A percentile compares a stretch with the other conserved stretches of the same genome.
Evolutionary conservation across 2,113 vertebrate species (phyloP).

Genomic region (Brachypodius melanocephalos): DNA sequence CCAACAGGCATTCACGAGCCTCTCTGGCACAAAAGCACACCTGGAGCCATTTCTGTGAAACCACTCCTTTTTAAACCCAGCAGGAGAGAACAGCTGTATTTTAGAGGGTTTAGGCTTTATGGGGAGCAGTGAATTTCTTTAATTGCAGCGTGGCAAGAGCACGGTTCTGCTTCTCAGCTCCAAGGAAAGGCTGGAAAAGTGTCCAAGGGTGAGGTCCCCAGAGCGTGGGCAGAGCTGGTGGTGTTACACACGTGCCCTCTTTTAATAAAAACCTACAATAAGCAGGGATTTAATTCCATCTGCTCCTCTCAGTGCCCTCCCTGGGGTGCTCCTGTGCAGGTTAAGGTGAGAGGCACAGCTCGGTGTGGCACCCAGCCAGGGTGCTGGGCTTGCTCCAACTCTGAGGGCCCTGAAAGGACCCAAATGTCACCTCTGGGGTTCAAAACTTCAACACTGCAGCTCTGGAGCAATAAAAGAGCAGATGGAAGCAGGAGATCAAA

Average conservation of each 20-base stretch:
- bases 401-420: accelerated
- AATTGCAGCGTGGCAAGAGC: background rate
- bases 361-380: background rate
- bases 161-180: background rate
- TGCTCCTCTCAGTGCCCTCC: background rate
- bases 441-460: background rate
- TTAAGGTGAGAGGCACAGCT: background rate
- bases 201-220: background rate
- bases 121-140: background rate
- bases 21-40: background rate
- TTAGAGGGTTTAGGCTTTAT: background rate
- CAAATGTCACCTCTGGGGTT: background rate
- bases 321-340: background rate
- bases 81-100: slow-evolving; percentile 21
- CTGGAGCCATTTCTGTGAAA: background rate
- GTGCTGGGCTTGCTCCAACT: background rate
- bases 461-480: background rate
- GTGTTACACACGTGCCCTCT: background rate
- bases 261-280: background rate
- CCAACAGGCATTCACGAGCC: background rate
- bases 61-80: background rate
- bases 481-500: background rate
- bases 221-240: background rate
- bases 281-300: background rate
- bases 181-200: background rate